Evolutionary conservation across 2,797 vertebrate species (phyloP).

Genomic region (Merluccius polli): DNA sequence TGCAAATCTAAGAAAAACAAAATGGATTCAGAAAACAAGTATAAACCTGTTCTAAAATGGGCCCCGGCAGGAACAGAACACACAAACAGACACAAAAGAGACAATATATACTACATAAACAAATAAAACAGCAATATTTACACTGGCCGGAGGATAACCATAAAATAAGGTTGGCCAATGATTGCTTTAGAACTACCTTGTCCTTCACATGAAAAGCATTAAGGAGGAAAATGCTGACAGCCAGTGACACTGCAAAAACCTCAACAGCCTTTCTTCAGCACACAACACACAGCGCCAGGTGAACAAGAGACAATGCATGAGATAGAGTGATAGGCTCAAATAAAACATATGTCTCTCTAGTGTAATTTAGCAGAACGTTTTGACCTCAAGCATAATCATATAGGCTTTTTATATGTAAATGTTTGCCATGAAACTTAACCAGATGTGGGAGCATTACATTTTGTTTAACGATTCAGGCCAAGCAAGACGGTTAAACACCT

Average conservation of each 20-base stretch:
- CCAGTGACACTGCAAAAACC: conserved; percentile 61
- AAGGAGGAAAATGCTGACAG: conserved; percentile 63
- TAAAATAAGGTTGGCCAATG: not conserved
- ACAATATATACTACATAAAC: not conserved
- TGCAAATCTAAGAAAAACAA: not conserved
- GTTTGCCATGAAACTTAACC: not conserved
- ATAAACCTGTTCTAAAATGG: not conserved
- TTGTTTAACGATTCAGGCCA: not conserved
- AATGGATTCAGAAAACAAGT: not conserved
- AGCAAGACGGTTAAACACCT: too few species aligned
- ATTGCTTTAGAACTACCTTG: not conserved
- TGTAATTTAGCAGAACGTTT: too few species aligned
- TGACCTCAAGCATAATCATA: too few species aligned
- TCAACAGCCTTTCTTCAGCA: conserved; percentile 19
- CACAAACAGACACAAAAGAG: not conserved
- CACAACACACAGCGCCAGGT: conserved; percentile 26
- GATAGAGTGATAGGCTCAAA: not conserved
- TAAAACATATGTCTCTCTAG: too few species aligned
- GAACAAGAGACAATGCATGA: not conserved
- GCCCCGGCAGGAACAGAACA: conserved; percentile 1
- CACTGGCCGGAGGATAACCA: not conserved
- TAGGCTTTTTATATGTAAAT: not conserved
- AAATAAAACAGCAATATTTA: too few species aligned
- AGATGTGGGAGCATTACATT: not conserved
- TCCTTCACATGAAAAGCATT: conserved; percentile 7